Evolutionary conservation across 2,113 vertebrate species (phyloP), one percentile per base, ranked within the genome.

Genomic region (Xiphophorus couchianus): DNA sequence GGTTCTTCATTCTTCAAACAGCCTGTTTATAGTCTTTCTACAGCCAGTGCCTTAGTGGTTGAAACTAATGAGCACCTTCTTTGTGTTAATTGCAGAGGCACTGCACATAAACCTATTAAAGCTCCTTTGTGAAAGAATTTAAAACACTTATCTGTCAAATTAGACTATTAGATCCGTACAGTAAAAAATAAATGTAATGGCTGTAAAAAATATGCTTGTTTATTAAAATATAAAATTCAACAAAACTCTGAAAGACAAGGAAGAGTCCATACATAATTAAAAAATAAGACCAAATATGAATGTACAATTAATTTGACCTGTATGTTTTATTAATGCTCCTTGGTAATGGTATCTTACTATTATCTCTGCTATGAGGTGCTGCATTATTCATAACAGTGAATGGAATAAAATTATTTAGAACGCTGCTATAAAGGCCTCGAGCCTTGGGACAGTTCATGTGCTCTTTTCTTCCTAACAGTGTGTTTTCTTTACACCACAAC

Each of bases 281-380:
- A 30, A 80, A 62, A 61, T 70, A 0, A 35, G 67, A 80, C 82
- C 58, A 76, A 81, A 87, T 78, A 62, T 85, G 78, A 88, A 76
- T 79, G 66, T 71, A 74, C 13, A 69, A 77, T 77, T 86, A 58
- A 90, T 86, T 80, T 71, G n/a, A 62, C 63, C 37, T 30, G 25
- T 69, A 84, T 90, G 67, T 88, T 88, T 91, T 89, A 93, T 92
- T 88, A 84, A 91, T 87, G 74, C 35, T 71, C 51, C 66, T 81
- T 29, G 81, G 73, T 87, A 81, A 82, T 64, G 80, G 86, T 86
- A 78, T 82, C 76, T 82, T 69, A 66, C 54, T 64, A 67, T 85
- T 77, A 83, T 90, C 75, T 78, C 64, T 85, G 81, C 67, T 71
- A 72, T 71, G 74, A 80, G 83, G 76, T 73, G 31, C 70, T 86